Percentiles rank a stretch among this genome's conserved stretches.
phyloP scores from a whole-genome alignment of 2,888 invertebrate species.

The Calameuta pallipes region DNA sequence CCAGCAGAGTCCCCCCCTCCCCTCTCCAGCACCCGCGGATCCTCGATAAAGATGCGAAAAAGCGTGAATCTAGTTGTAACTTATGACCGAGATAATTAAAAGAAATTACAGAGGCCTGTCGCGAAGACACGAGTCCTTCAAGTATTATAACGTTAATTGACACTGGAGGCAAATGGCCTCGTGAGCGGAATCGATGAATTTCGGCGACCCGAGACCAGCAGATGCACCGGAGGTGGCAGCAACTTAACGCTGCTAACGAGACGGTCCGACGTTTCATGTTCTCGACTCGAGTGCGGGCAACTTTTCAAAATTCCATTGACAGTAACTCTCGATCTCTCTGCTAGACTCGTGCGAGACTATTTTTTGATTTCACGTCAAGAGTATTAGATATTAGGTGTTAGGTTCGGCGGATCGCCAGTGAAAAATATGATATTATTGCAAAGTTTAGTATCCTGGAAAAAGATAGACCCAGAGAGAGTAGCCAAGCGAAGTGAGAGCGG shows the following conservation, averaged over 20 bases:
- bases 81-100: constrained; percentile 37
- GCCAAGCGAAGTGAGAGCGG: too few species aligned
- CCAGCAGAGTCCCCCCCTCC: not conserved
- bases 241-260: too few species aligned
- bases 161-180: too few species aligned
- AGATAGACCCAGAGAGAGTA: not conserved
- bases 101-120: constrained; percentile 21
- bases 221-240: too few species aligned
- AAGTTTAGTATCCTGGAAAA: not conserved
- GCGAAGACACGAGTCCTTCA: too few species aligned
- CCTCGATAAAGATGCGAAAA: constrained; percentile 34
- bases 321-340: too few species aligned
- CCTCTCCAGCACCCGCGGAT: constrained; percentile 5
- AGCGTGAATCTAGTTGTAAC: constrained; percentile 37
- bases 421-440: not conserved
- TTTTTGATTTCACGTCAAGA: not conserved
- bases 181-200: too few species aligned
- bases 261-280: too few species aligned
- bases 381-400: not conserved
- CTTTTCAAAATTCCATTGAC: too few species aligned
- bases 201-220: too few species aligned
- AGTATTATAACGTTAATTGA: too few species aligned
- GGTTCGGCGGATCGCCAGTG: not conserved
- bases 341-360: not conserved
- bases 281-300: too few species aligned